Base-by-base conservation (phyloP, 2,888 invertebrate species). In the Philereme vetulata region DNA sequence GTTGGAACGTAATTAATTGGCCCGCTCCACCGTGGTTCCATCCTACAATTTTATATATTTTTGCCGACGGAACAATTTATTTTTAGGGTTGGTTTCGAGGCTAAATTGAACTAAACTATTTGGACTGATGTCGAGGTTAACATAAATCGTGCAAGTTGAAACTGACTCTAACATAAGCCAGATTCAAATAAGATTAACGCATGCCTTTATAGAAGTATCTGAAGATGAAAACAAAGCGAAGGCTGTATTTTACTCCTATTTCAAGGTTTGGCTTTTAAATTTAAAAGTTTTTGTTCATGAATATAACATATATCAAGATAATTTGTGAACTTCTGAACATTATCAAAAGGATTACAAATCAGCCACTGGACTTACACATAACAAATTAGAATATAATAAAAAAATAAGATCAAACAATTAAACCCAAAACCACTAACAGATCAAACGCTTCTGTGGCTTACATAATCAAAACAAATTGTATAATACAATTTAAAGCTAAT, bases 1-100 rank as follows among this genome's bases (percentile, higher is more conserved):
- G 60, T 56, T 66, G 62, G 56, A 56, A 53, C 51, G 67, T 72
- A 70, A 76, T 74, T 80, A 78, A 76, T 74, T 70, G 64, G 62
- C 43, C 58, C 67, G 59, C 62, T 74, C 64, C 73, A 62, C 71
- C 74, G 66, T 75, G 62, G 61, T 70, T 73, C 74, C 73, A 67
- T 56, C 63, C 58, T 53, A 60, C 35, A 60, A 21, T 68, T 65
- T 62, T 64, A n/a, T 60, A 65, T 60, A 62, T 55, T 53, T 66
- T 62, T 56, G 54, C 60, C 64, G 62, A 51, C 61, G 49, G 60
- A 65, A 54, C 48, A 48, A 63, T 62, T 57, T 68, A 66, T 66
- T 65, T 58, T 67, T 62, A 65, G 60, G 60, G 45, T 59, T 51
- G 50, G 51, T 65, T 67, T 56, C 56, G 56, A 67, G 57, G 65